Evolutionary conservation across 2,113 vertebrate genomes (phyloP).

Genomic region (Oenanthe melanoleuca): DNA sequence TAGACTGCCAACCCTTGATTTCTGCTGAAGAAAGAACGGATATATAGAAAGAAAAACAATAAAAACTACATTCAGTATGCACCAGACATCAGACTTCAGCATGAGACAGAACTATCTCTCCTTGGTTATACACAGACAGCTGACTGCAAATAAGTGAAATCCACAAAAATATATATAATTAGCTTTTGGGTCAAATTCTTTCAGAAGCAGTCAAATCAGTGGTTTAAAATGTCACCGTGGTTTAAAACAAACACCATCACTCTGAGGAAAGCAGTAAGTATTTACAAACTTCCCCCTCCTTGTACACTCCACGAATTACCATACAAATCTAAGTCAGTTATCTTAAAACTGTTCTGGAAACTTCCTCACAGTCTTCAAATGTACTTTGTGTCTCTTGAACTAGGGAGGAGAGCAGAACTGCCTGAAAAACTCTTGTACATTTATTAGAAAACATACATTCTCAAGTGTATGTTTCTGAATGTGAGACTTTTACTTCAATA

Average conservation of each 20-base stretch:
- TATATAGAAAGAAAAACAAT: background rate
- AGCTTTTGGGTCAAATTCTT: background rate
- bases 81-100: background rate
- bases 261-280: background rate
- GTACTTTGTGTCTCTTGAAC: background rate
- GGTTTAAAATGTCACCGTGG: background rate
- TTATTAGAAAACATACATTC: background rate
- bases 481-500: background rate
- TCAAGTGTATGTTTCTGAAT: background rate
- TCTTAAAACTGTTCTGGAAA: background rate
- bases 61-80: background rate
- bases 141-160: background rate
- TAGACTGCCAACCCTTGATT: background rate
- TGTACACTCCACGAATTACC: background rate
- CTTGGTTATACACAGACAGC: background rate
- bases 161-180: background rate
- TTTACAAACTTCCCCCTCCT: background rate
- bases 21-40: background rate
- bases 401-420: background rate
- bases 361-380: background rate
- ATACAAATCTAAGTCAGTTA: background rate
- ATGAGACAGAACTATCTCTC: background rate
- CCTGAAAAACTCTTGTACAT: background rate
- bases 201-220: background rate
- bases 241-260: background rate